Evolutionary conservation across 2,113 vertebrate genomes (phyloP).

Genomic region (Lampris megalopsis): DNA sequence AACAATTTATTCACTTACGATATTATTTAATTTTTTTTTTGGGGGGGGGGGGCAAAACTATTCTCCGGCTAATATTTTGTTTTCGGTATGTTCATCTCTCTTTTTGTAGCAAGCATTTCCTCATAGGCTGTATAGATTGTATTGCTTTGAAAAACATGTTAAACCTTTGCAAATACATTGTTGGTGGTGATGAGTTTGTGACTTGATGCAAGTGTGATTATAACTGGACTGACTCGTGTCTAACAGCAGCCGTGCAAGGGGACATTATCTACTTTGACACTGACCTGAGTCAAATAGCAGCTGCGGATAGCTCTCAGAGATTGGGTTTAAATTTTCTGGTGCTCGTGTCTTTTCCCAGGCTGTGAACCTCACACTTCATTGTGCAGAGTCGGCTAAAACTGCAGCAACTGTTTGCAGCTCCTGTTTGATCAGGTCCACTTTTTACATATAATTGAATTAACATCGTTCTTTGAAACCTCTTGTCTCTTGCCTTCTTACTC

Average conservation of each 20-base stretch:
- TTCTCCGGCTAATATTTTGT: slow-evolving; percentile 43
- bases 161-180: slow-evolving; percentile 64
- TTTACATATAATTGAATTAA: slow-evolving; percentile 34
- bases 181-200: slow-evolving; percentile 65
- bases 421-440: slow-evolving; percentile 64
- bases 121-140: slow-evolving; percentile 65
- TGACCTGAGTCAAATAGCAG: slow-evolving; percentile 59
- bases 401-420: slow-evolving; percentile 42
- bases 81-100: slow-evolving; percentile 66
- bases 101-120: slow-evolving; percentile 69
- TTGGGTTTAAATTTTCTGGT: background rate
- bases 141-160: slow-evolving; percentile 53
- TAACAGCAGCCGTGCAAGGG: slow-evolving; percentile 62
- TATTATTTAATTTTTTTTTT: slow-evolving; percentile 53
- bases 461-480: slow-evolving; percentile 32
- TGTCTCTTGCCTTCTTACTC: slow-evolving; percentile 67
- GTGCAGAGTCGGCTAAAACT: background rate
- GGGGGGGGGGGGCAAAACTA: slow-evolving; percentile 34
- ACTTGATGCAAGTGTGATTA: slow-evolving; percentile 48
- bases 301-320: slow-evolving; percentile 45
- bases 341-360: background rate
- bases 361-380: background rate
- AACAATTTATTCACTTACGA: slow-evolving; percentile 59
- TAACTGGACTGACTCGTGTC: slow-evolving; percentile 50
- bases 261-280: slow-evolving; percentile 34